Evolutionary conservation across 35 echinoderm and acorn worm genomes (phyloP).

Genomic region (Eucidaris tribuloides): DNA sequence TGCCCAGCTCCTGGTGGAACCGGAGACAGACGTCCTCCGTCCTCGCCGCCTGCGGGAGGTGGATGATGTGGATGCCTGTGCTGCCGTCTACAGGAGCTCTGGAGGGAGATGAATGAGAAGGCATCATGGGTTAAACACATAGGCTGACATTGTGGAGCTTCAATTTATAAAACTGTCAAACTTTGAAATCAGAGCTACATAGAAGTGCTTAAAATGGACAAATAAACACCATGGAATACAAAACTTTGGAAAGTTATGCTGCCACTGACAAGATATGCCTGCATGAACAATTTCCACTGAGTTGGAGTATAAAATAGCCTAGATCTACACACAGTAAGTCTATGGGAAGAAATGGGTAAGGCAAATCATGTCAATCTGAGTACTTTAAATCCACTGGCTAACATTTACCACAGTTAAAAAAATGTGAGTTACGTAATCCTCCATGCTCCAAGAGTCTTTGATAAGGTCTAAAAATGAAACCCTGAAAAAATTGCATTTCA

Average conservation of each 20-base stretch:
- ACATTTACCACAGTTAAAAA: too few relatives aligned
- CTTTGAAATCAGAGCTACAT: background rate
- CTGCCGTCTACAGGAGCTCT: constrained; percentile 75
- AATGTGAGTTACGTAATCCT: too few relatives aligned
- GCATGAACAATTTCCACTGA: too few relatives aligned
- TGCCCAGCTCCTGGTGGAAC: constrained; percentile 86
- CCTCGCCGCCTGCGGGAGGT: constrained; percentile 78
- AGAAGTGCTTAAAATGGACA: background rate
- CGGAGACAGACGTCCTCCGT: constrained; percentile 66
- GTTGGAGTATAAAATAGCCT: too few relatives aligned
- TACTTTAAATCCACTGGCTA: too few relatives aligned
- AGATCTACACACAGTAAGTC: too few relatives aligned
- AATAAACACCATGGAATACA: background rate
- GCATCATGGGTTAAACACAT: background rate
- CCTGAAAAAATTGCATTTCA: too few relatives aligned
- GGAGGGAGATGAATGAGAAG: background rate
- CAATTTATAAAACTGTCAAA: background rate
- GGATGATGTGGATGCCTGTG: constrained; percentile 82
- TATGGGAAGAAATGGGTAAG: too few relatives aligned
- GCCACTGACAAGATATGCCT: background rate
- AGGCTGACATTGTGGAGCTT: too few relatives aligned
- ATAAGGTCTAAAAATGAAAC: too few relatives aligned
- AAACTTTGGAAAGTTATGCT: background rate
- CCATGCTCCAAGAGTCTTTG: too few relatives aligned
- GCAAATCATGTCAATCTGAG: too few relatives aligned